These are phyloP conservation scores for Rhinopithecus roxellana DNA, from an alignment of 2,113 vertebrate genomes.

Conservation along the genomic window DNA sequence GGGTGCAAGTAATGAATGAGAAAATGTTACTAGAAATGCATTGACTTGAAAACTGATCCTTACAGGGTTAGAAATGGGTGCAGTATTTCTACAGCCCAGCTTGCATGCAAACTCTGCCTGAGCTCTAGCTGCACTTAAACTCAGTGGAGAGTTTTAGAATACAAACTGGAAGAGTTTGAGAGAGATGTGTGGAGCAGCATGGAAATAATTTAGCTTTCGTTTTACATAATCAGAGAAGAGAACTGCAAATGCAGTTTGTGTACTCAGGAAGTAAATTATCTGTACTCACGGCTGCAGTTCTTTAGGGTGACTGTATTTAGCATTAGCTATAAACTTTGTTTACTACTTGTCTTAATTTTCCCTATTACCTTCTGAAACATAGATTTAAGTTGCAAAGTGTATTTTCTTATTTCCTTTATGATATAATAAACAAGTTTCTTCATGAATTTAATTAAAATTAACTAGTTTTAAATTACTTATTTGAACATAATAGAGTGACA, in stretches of 20 bases:
- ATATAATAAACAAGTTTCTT: conserved; percentile 35
- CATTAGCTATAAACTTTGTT: conserved; percentile 26
- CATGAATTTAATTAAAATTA: conserved; percentile 48
- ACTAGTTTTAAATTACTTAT: background rate
- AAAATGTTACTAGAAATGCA: background rate
- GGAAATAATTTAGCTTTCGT: background rate
- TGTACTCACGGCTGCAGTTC: background rate
- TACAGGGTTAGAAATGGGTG: background rate
- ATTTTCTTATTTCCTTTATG: conserved; percentile 55
- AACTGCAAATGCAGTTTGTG: background rate
- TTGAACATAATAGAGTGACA: background rate
- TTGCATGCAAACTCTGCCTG: background rate
- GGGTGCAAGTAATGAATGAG: background rate
- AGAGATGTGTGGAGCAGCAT: background rate
- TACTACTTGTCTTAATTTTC: conserved; percentile 56
- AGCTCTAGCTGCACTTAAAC: background rate
- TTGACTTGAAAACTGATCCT: background rate
- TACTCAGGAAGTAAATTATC: background rate
- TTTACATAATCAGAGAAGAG: background rate
- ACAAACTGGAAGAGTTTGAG: background rate
- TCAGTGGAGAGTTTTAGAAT: background rate
- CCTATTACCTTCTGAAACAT: conserved; percentile 40
- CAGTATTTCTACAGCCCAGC: background rate
- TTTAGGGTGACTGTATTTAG: background rate
- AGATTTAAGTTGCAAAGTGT: conserved; percentile 45